Evolutionary conservation across 2,797 vertebrate genomes (phyloP), one percentile per base, ranked within the genome.

Genomic region (Luscinia megarhynchos): DNA sequence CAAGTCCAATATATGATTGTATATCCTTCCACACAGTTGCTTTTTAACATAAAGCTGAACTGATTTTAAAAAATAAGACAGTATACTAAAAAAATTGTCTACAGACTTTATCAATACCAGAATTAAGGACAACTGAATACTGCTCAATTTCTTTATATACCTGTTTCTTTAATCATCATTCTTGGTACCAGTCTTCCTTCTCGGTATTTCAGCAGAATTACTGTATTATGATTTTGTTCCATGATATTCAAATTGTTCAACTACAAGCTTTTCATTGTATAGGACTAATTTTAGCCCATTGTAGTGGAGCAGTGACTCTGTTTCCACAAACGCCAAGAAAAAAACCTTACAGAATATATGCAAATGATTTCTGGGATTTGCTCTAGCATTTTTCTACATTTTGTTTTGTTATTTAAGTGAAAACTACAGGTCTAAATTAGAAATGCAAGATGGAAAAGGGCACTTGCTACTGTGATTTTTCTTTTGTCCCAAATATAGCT

Each of bases 231-330:
- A 66, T 79, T 96, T 80, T 90, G 15, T 83, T 84, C 29, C 21
- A 19, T 50, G 26, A 15, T 83, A 59, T 83, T 90, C 40, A 83
- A 23, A 63, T 62, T 48, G 45, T 77, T 87, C 34, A 74, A 3
- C 67, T 74, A 53, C 40, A 84, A 80, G 34, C 9, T 15, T 87
- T 84, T 90, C 11, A 32, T 90, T 93, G 43, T 92, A 53, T 45
- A 70, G 75, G 29, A 34, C 13, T 92, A 80, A 92, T 93, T 83
- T 79, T 92, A 94, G 78, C 57, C 32, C 23, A n/a, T 15, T 87
- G 8, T 70, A 29, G 32, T 53, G 46, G 30, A 83, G 15, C 32
- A 24, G 38, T 84, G 72, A 83, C 29, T 78, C 54, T 24, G 1
- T 89, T 89, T 89, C n/a, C 48, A 27, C 16, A 76, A 57, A 19